These are phyloP conservation scores for Drosophila leontia DNA, from an alignment of 1,140 invertebrate genomes.

Conservation along the genomic window DNA sequence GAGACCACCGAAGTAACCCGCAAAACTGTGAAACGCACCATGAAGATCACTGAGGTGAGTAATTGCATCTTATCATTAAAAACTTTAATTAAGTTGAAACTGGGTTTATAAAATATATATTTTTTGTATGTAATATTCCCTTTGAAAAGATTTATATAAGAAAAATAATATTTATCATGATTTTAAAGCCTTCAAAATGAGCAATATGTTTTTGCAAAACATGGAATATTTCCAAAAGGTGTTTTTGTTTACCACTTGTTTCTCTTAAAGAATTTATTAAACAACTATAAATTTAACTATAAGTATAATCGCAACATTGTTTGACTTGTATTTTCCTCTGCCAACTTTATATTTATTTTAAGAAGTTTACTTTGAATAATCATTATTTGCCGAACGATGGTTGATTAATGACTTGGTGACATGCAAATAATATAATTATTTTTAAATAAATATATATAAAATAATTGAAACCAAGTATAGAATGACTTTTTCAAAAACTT, in stretches of 20 bases:
- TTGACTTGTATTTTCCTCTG: background rate
- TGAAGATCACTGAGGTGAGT: conserved; percentile 84
- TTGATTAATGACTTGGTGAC: background rate
- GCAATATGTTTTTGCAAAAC: conserved; percentile 5
- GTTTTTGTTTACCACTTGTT: conserved; percentile 16
- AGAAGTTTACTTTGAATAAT: background rate
- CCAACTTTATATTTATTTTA: background rate
- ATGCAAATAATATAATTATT: background rate
- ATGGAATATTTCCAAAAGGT: conserved; percentile 3
- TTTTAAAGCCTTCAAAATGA: background rate
- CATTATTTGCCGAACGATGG: background rate
- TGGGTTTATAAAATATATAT: background rate
- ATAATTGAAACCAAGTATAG: conserved; percentile 15
- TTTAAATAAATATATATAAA: background rate
- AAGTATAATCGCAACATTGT: background rate
- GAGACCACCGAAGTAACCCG: conserved; percentile 80
- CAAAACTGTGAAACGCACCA: conserved; percentile 81
- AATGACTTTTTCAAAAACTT: background rate
- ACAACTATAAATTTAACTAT: background rate
- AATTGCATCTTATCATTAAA: too few species aligned
- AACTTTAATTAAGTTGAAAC: background rate
- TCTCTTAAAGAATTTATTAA: background rate
- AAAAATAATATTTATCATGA: background rate
- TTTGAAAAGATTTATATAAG: background rate
- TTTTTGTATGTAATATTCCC: too few species aligned